phyloP scores from a whole-genome alignment of 1,140 invertebrate genomes.

The Listronotus oregonensis region DNA sequence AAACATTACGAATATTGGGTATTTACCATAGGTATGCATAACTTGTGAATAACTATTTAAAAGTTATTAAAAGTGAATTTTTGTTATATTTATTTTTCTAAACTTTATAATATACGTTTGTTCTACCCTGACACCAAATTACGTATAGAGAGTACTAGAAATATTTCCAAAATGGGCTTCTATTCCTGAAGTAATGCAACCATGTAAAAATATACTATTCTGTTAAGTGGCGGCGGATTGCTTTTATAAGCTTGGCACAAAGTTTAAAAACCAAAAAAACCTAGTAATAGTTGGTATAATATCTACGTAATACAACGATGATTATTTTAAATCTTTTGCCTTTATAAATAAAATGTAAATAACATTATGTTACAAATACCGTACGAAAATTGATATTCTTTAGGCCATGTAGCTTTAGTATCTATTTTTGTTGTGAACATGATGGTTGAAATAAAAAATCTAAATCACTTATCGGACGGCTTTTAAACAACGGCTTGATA shows the following conservation, averaged over 20 bases:
- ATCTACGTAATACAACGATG: too few relatives aligned
- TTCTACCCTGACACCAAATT: conserved; percentile 59
- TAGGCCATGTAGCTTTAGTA: too few relatives aligned
- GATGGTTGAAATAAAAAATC: too few relatives aligned
- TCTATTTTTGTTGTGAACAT: too few relatives aligned
- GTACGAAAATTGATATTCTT: too few relatives aligned
- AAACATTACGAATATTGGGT: conserved; percentile 30
- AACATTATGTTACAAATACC: too few relatives aligned
- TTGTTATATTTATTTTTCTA: conserved; percentile 21
- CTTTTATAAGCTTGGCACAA: conserved; percentile 45
- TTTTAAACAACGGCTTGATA: too few relatives aligned
- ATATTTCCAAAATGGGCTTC: conserved; percentile 28
- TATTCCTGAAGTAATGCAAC: conserved; percentile 23
- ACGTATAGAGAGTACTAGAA: conserved; percentile 56
- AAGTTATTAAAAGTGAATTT: conserved; percentile 22
- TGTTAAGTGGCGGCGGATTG: conserved; percentile 37
- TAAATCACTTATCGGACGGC: too few relatives aligned
- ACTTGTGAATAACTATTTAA: conserved; percentile 20
- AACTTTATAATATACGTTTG: conserved; percentile 40
- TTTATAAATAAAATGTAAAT: too few relatives aligned
- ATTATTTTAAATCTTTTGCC: too few relatives aligned
- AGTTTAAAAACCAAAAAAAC: conserved; percentile 17
- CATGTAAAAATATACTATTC: conserved; percentile 37
- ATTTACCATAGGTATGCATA: conserved; percentile 19
- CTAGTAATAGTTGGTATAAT: background rate